Conservation (phyloP, 1,140 invertebrate species). For the Paraescarpia echinospica region DNA sequence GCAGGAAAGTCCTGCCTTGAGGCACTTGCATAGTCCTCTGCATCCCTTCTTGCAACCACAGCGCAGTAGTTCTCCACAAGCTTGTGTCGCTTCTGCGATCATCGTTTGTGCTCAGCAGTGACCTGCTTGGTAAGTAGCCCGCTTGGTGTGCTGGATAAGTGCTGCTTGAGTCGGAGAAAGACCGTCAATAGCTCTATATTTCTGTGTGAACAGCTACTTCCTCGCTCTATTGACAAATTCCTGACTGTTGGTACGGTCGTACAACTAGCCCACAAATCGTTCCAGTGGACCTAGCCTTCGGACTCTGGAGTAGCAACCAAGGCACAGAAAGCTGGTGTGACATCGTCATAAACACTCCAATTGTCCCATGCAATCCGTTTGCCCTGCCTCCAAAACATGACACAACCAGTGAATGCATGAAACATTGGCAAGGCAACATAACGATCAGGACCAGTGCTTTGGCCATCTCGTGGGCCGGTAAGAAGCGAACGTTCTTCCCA, state of each 20-base stretch:
- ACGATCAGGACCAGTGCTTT: neutral
- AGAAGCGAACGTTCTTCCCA: neutral
- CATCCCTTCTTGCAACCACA: constrained; percentile 31
- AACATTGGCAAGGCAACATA: neutral
- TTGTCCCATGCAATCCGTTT: too few relatives aligned
- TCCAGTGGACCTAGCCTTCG: neutral
- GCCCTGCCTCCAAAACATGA: too few relatives aligned
- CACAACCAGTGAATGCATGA: too few relatives aligned
- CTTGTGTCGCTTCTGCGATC: constrained; percentile 26
- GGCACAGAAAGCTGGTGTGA: too few relatives aligned
- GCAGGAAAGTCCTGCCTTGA: too few relatives aligned
- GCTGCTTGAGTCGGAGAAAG: constrained; percentile 25
- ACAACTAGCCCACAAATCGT: neutral
- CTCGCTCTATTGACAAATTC: neutral
- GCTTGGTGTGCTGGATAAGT: constrained; percentile 28
- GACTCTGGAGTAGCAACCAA: too few relatives aligned
- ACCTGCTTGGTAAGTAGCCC: neutral
- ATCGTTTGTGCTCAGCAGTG: constrained; percentile 28
- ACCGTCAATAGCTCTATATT: neutral
- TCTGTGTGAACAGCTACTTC: neutral
- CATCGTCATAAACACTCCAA: too few relatives aligned
- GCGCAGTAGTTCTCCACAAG: constrained; percentile 26
- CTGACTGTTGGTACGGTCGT: neutral
- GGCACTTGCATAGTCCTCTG: neutral
- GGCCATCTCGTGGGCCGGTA: neutral